A percentile compares a stretch with the other conserved stretches of the same genome.
Conservation (phyloP, 2,888 invertebrate genomes). For the Archips crataeganus region DNA sequence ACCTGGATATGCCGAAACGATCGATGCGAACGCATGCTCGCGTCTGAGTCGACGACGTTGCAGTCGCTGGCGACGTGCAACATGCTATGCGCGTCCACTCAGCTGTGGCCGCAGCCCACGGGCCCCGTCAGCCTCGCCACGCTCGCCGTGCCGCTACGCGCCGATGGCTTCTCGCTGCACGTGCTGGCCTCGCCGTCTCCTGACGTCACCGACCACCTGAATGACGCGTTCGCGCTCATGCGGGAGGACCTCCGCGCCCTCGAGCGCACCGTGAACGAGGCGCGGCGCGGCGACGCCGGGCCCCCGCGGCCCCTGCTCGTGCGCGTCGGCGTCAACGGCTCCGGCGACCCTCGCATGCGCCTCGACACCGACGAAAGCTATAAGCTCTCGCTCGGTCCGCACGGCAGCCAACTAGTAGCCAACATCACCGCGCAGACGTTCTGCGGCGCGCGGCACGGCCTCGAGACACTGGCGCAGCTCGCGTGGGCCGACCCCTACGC, state of each 20-base stretch:
- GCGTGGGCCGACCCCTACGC: constrained; percentile 91
- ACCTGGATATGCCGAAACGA: constrained; percentile 91
- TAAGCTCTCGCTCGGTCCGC: constrained; percentile 85
- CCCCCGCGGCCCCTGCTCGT: constrained; percentile 75
- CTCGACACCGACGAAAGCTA: constrained; percentile 92
- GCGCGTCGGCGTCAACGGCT: constrained; percentile 83
- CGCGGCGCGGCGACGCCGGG: constrained; percentile 61
- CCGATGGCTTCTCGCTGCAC: constrained; percentile 81
- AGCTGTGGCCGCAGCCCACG: constrained; percentile 93
- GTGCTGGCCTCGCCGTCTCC: constrained; percentile 68
- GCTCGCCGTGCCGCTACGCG: constrained; percentile 86
- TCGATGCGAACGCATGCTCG: constrained; percentile 88
- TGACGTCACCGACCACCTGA: constrained; percentile 71
- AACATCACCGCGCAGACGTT: constrained; percentile 89
- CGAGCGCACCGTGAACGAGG: constrained; percentile 68
- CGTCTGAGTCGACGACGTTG: constrained; percentile 70
- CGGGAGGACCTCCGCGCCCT: constrained; percentile 79
- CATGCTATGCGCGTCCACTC: constrained; percentile 91
- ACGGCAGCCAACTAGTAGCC: constrained; percentile 82
- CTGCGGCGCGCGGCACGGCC: constrained; percentile 91
- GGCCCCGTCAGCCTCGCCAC: constrained; percentile 89
- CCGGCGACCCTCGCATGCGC: constrained; percentile 84
- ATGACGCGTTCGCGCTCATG: constrained; percentile 82
- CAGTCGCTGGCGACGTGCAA: constrained; percentile 91
- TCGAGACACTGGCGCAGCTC: constrained; percentile 92